Base-by-base conservation (phyloP, 1,140 invertebrate genomes). In the Notospermus geniculatus region DNA sequence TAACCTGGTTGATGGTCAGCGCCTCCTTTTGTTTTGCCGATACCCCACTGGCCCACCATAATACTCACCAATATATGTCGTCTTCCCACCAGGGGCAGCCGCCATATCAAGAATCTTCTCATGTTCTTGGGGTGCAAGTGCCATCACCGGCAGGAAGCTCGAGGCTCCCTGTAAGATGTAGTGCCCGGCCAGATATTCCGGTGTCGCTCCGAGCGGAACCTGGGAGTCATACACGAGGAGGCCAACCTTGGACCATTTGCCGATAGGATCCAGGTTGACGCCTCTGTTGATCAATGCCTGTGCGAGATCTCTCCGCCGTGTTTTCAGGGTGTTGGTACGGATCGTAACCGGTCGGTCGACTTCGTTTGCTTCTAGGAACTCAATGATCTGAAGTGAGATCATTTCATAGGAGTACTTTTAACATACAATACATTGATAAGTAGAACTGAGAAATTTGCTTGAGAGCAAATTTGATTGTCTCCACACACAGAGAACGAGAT, bases 171-270 rank as follows among this genome's bases (percentile, higher is more conserved):
- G 97, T 58, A 99, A 85, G 71, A 98, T 95, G 75, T 99, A 99
- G 80, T 99, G 95, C 0, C 97, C 97, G 59, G 95, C 94, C 57
- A 99, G 84, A 84, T 99, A 99, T 84, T 99, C 97, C 1, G 97
- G 96, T 17, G 97, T 99, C 2, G 97, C 97, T 57, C 97, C 97
- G 74, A 99, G 85, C 2, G 97, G 95, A 2, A 99, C 95, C 78
- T 95, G 91, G 1, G 93, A 91, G 70, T 93, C 94, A 81, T 95
- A 99, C 1, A 99, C 86, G 7, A 99, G 93, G 25, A 99, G 83
- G 27, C 97, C 97, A 53, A 99, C 92, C 86, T 97, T 98, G 28
- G 94, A 95, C 97, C 97, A 99, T 79, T 97, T 95, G 1, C 93
- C 95, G 67, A 99, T 86, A 0, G 96, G 95, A 84, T 99, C 97